Conservation (phyloP, 2,888 invertebrate genomes). For the Hyppa rectilinea region DNA sequence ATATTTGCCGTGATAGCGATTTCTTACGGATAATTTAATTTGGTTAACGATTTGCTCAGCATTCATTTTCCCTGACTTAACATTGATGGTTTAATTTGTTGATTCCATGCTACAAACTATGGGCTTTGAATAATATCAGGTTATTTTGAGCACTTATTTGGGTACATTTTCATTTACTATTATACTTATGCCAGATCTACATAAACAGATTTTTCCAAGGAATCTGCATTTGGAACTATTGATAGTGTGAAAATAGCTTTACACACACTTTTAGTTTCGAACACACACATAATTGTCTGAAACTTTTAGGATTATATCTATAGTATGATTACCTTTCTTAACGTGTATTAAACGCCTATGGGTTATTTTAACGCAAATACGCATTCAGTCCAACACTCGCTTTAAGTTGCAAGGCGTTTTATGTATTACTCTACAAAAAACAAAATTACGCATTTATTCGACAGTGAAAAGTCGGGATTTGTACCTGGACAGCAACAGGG, state of each 20-base stretch:
- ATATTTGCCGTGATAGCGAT: background rate
- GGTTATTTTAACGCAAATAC: constrained; percentile 14
- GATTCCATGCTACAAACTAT: background rate
- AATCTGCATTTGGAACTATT: background rate
- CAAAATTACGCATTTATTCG: background rate
- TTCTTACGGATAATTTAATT: background rate
- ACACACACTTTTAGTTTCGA: background rate
- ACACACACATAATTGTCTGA: background rate
- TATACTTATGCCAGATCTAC: background rate
- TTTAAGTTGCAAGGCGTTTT: constrained; percentile 9
- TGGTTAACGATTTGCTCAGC: background rate
- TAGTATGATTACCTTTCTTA: background rate
- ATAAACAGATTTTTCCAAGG: background rate
- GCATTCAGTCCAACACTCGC: background rate
- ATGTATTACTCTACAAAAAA: background rate
- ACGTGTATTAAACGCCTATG: constrained; percentile 12
- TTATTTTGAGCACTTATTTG: background rate
- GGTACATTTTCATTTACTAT: background rate
- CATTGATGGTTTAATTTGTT: background rate
- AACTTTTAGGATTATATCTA: background rate
- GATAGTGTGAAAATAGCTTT: background rate
- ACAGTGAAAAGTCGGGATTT: background rate
- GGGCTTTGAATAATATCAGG: background rate
- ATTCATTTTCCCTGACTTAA: background rate
- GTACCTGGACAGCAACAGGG: background rate